These are phyloP conservation scores for Drosophila paracracens DNA, from an alignment of 2,888 invertebrate genomes.

Conservation along the genomic window DNA sequence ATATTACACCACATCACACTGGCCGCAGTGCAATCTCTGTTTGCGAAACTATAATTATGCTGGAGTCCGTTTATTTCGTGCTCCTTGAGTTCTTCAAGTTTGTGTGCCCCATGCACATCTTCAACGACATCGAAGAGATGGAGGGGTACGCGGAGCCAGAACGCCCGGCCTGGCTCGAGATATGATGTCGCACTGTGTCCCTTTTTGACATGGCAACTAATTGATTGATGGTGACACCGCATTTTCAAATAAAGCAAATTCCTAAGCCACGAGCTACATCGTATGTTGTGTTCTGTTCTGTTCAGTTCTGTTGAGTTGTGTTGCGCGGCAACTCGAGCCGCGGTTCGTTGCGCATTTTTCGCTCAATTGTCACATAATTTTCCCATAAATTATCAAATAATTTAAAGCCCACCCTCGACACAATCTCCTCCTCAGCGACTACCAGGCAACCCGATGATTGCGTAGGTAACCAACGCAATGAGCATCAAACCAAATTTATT, in stretches of 20 bases:
- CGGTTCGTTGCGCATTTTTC: slow-evolving; percentile 31
- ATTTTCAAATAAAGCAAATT: slow-evolving; percentile 52
- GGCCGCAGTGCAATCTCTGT: slow-evolving; percentile 19
- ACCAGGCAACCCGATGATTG: slow-evolving; percentile 42
- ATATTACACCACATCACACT: slow-evolving; percentile 27
- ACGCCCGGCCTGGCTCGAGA: slow-evolving; percentile 45
- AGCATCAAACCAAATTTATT: slow-evolving; percentile 69
- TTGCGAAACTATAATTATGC: slow-evolving; percentile 45
- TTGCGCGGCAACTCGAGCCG: slow-evolving; percentile 36
- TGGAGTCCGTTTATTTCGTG: slow-evolving; percentile 51
- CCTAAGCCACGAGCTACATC: background rate
- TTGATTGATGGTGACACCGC: slow-evolving; percentile 63
- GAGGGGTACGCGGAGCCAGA: slow-evolving; percentile 9
- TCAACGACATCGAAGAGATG: slow-evolving; percentile 58
- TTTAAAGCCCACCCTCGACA: slow-evolving; percentile 52
- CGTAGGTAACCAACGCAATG: slow-evolving; percentile 67
- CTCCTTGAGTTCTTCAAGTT: slow-evolving; percentile 57
- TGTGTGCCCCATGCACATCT: slow-evolving; percentile 52
- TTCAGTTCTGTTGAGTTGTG: background rate
- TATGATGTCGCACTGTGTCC: slow-evolving; percentile 16
- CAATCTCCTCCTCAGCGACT: background rate
- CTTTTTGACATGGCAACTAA: slow-evolving; percentile 41
- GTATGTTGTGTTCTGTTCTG: background rate
- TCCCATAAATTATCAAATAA: slow-evolving; percentile 78
- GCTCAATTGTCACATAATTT: slow-evolving; percentile 80